Evolutionary conservation across 1,140 invertebrate genomes (phyloP), one percentile per base, ranked within the genome.

Genomic region (Achroia grisella): DNA sequence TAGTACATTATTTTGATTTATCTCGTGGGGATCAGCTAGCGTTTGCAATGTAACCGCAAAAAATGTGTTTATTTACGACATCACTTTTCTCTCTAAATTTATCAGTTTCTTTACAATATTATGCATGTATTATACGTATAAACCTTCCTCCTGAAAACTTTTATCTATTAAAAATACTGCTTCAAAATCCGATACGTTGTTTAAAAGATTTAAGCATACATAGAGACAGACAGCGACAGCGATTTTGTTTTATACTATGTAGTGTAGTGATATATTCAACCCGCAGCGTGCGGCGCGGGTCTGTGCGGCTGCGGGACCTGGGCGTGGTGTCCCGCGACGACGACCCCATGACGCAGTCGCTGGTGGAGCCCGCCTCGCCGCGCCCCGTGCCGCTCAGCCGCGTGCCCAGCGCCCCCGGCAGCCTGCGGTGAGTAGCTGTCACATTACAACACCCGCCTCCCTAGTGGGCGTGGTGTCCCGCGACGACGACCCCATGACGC

Each of bases 381-480:
- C 64, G 70, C 4, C 80, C 81, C 27, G 86, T 88, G 14, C 88
- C 90, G n/a, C 72, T 92, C n/a, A 88, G 88, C 10, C 83, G 91
- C 48, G 90, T 93, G 13, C 91, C 91, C 11, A 92, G 91, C 71
- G 90, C 91, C 23, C 91, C 91, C 13, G 91, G 91, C 30, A 86
- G 85, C 15, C 70, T 88, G 3, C 73, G 74, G 85, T 86, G 62
- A 12, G 36, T 47, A n/a, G n/a, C n/a, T n/a, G n/a, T n/a, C n/a
- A n/a, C n/a, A n/a, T n/a, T n/a, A n/a, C n/a, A n/a, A n/a, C n/a
- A n/a, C n/a, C n/a, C n/a, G n/a, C n/a, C n/a, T n/a, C n/a, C n/a
- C n/a, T n/a, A n/a, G n/a, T 87, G 12, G 85, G 85, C 30, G 79
- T 87, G 45, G 3, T 66, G 71, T 10, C 71, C 68, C 4, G 74